These are phyloP conservation scores for Acromyrmex heyeri DNA, from an alignment of 1,140 invertebrate species.

Conservation along the genomic window DNA sequence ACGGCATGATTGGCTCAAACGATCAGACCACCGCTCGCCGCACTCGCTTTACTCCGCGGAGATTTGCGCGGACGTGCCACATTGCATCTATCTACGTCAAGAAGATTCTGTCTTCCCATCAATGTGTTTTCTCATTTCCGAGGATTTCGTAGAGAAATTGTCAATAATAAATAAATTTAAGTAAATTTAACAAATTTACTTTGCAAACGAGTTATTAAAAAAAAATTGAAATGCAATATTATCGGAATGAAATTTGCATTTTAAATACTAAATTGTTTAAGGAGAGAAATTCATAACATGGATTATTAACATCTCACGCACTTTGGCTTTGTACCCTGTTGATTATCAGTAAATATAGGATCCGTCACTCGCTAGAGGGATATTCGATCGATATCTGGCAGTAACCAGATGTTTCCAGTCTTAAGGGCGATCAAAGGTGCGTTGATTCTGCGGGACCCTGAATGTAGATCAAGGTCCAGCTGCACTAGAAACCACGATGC, in stretches of 20 bases:
- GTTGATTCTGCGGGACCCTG: slow-evolving; percentile 49
- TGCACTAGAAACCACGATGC: slow-evolving; percentile 58
- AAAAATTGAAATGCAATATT: not conserved
- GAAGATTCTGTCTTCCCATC: slow-evolving; percentile 63
- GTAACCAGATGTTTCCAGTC: slow-evolving; percentile 70
- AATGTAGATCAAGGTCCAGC: slow-evolving; percentile 75
- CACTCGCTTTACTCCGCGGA: slow-evolving; percentile 76
- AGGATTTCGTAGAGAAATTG: not conserved
- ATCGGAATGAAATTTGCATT: not conserved
- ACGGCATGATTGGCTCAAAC: slow-evolving; percentile 86
- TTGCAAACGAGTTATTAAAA: not conserved
- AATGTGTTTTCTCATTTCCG: not conserved
- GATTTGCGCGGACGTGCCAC: slow-evolving; percentile 72
- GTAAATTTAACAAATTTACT: not conserved
- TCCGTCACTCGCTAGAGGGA: slow-evolving; percentile 21
- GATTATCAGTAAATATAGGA: slow-evolving; percentile 33
- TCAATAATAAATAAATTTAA: not conserved
- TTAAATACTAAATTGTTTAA: not conserved
- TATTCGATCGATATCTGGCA: slow-evolving; percentile 36
- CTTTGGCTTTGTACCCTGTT: not conserved
- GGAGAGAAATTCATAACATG: too few species aligned
- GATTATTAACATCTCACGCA: not conserved
- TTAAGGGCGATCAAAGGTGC: slow-evolving; percentile 70
- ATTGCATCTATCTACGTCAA: slow-evolving; percentile 70
- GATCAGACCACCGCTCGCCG: slow-evolving; percentile 84